A percentile compares a stretch with the other conserved stretches of the same genome.
phyloP scores from a whole-genome alignment of 2,797 vertebrate genomes.

The Apogon hyalosoma region DNA sequence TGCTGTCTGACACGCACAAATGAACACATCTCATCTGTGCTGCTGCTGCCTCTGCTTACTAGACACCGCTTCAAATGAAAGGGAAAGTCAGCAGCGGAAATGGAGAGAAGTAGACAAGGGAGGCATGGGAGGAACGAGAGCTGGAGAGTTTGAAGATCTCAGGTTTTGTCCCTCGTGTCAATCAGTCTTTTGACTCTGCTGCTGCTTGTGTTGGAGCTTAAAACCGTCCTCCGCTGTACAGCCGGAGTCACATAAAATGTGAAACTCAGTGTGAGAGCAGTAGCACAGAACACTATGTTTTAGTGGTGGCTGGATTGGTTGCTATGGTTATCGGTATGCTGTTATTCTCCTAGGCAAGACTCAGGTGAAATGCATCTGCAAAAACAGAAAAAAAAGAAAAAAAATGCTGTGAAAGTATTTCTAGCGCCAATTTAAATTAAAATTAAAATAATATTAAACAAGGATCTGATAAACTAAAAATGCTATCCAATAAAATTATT shows the following conservation, averaged over 20 bases:
- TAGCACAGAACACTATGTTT: constrained; percentile 11
- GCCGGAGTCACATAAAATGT: constrained; percentile 35
- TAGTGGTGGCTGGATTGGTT: constrained; percentile 17
- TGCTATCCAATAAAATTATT: constrained; percentile 13
- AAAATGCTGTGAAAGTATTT: constrained; percentile 3
- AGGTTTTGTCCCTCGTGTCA: constrained; percentile 49
- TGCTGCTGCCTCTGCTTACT: constrained; percentile 48
- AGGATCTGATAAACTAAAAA: constrained; percentile 9
- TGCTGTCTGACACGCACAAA: constrained; percentile 78
- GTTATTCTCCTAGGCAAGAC: constrained; percentile 18
- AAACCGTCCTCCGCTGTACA: constrained; percentile 14
- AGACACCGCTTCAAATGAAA: constrained; percentile 58
- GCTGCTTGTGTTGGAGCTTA: constrained; percentile 31
- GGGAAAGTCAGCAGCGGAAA: constrained; percentile 38
- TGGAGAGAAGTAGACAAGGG: constrained; percentile 23
- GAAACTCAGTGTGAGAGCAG: not conserved
- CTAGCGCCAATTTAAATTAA: constrained; percentile 2
- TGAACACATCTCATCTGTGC: constrained; percentile 77
- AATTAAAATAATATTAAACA: constrained; percentile 3
- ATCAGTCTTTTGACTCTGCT: constrained; percentile 44
- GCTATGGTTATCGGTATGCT: constrained; percentile 32
- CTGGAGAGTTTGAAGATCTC: constrained; percentile 35
- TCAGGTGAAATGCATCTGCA: constrained; percentile 15
- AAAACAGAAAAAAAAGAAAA: not conserved
- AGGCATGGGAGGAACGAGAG: constrained; percentile 13